These are phyloP conservation scores for Hapalemur alaotrensis DNA, from an alignment of 2,797 vertebrate genomes.

Conservation along the genomic window DNA sequence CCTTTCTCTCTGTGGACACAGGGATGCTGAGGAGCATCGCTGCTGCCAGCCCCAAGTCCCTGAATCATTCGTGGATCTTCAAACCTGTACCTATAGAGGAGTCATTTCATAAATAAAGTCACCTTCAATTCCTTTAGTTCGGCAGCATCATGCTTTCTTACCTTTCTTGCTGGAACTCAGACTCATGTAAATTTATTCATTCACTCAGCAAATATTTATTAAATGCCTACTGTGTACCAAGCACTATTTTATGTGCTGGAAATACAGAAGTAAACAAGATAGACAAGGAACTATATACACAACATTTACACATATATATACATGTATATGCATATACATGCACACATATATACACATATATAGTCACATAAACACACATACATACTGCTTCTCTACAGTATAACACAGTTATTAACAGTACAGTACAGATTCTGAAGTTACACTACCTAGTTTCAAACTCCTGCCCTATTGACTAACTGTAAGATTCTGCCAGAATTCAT, in stretches of 20 bases:
- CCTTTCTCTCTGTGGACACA: not conserved
- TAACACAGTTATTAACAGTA: not conserved
- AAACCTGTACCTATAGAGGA: not conserved
- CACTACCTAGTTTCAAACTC: not conserved
- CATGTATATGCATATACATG: not conserved
- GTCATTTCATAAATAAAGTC: not conserved
- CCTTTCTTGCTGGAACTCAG: not conserved
- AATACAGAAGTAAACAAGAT: not conserved
- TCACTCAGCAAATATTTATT: not conserved
- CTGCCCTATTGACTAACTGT: not conserved
- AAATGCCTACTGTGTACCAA: not conserved
- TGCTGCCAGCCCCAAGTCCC: not conserved
- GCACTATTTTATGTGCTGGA: not conserved
- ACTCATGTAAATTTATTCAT: not conserved
- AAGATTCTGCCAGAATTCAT: not conserved
- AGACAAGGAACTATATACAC: not conserved
- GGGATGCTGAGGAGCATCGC: not conserved
- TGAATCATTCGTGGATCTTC: not conserved
- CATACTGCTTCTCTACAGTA: not conserved
- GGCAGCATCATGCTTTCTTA: not conserved
- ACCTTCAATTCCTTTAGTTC: not conserved
- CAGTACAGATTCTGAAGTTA: not conserved
- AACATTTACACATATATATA: not conserved
- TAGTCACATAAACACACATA: not conserved
- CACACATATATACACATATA: not conserved